Conservation (phyloP, 2,888 invertebrate species). For the Limnephilus lunatus region DNA sequence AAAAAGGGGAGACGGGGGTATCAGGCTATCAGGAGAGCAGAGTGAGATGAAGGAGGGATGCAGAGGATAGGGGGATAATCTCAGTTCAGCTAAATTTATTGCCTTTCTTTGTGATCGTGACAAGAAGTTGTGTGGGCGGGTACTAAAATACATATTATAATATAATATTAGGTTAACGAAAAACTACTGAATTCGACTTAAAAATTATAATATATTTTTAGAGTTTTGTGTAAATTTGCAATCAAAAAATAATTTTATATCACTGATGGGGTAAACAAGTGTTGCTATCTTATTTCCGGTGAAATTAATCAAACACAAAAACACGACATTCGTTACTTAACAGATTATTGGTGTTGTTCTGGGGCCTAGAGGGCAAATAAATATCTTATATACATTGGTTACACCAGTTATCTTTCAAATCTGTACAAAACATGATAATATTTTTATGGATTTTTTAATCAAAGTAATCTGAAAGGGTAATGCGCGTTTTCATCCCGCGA, state of each 20-base stretch:
- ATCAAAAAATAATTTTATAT: too few relatives aligned
- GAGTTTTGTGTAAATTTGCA: too few relatives aligned
- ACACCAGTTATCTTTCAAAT: too few relatives aligned
- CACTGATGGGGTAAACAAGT: too few relatives aligned
- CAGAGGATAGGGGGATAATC: constrained; percentile 41
- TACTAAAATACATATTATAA: not conserved
- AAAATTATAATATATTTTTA: too few relatives aligned
- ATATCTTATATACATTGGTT: not conserved
- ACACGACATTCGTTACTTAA: too few relatives aligned
- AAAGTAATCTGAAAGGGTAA: too few relatives aligned
- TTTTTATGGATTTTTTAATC: not conserved
- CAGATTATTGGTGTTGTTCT: too few relatives aligned
- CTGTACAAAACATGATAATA: not conserved
- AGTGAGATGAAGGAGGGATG: constrained; percentile 14
- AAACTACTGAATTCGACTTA: not conserved
- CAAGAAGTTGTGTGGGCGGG: not conserved
- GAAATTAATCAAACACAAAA: too few relatives aligned
- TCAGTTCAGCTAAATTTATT: constrained; percentile 50
- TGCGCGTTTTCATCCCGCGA: too few relatives aligned
- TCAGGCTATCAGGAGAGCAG: constrained; percentile 34
- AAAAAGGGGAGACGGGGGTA: not conserved
- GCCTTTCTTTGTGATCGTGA: constrained; percentile 41
- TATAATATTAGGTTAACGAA: not conserved
- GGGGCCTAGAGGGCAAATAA: too few relatives aligned
- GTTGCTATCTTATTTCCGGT: too few relatives aligned